These are phyloP conservation scores for Muscina levida DNA, from an alignment of 2,888 invertebrate species.

Conservation along the genomic window DNA sequence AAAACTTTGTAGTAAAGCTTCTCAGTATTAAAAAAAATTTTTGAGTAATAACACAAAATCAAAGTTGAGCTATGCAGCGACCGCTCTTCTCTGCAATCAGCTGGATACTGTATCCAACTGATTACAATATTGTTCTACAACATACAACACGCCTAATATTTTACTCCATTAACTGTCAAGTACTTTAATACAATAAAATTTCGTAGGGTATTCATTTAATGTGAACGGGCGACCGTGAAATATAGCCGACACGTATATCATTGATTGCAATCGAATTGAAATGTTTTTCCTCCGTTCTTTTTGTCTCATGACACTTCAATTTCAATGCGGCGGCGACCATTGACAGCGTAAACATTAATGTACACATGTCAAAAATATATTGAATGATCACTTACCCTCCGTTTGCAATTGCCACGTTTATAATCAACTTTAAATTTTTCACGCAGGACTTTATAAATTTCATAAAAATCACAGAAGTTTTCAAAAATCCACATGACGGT, in stretches of 20 bases:
- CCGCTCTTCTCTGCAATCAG: too few species aligned
- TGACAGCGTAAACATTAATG: conserved; percentile 8
- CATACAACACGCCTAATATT: too few species aligned
- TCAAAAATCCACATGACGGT: background rate
- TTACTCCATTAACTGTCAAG: too few species aligned
- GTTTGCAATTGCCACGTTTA: conserved; percentile 1
- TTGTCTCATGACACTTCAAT: conserved; percentile 8
- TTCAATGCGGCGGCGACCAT: conserved; percentile 16
- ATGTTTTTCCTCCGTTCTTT: background rate
- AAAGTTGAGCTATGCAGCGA: too few species aligned
- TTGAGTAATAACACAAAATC: too few species aligned
- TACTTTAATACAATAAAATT: background rate
- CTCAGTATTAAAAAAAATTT: too few species aligned
- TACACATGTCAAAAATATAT: conserved; percentile 60
- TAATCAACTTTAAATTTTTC: conserved; percentile 46
- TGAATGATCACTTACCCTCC: conserved; percentile 58
- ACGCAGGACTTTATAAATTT: conserved; percentile 64
- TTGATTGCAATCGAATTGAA: conserved; percentile 8
- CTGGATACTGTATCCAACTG: too few species aligned
- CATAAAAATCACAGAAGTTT: conserved; percentile 1
- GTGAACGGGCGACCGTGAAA: conserved; percentile 6
- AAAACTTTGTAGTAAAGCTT: too few species aligned
- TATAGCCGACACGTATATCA: background rate
- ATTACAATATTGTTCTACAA: too few species aligned
- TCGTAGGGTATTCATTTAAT: background rate